phyloP scores from a whole-genome alignment of 2,797 vertebrate genomes.

The Tapera naevia region DNA sequence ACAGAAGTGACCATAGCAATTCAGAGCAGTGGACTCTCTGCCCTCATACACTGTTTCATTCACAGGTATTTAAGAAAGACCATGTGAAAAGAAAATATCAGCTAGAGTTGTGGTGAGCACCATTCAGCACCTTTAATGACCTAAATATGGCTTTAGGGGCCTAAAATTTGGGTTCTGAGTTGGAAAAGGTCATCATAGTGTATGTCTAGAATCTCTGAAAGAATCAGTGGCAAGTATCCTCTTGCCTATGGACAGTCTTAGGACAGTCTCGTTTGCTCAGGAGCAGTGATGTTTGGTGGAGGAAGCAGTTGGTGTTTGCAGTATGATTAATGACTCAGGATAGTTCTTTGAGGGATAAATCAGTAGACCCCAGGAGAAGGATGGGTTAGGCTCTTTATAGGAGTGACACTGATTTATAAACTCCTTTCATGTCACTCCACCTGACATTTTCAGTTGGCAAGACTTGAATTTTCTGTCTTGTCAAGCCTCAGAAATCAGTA shows the following conservation, averaged over 20 bases:
- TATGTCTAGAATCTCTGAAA: background rate
- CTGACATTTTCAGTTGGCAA: background rate
- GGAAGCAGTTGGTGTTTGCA: background rate
- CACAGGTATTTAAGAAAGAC: background rate
- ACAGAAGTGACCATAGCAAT: background rate
- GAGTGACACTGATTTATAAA: background rate
- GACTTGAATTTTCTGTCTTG: background rate
- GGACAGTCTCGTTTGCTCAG: background rate
- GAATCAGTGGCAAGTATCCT: background rate
- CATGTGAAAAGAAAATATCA: background rate
- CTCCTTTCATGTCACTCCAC: background rate
- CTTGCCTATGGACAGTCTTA: background rate
- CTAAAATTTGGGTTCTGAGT: background rate
- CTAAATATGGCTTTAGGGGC: background rate
- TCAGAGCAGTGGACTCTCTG: background rate
- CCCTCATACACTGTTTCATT: background rate
- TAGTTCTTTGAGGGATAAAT: constrained; percentile 17
- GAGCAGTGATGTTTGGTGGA: background rate
- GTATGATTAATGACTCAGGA: background rate
- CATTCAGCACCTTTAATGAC: background rate
- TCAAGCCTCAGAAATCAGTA: rapidly evolving
- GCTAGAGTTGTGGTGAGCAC: background rate
- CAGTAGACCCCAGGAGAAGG: background rate
- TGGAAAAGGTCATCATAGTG: background rate
- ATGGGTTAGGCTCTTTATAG: background rate